Percentiles rank a stretch among this genome's conserved stretches.
phyloP scores from a whole-genome alignment of 2,797 vertebrate species.

The Chromis chromis region DNA sequence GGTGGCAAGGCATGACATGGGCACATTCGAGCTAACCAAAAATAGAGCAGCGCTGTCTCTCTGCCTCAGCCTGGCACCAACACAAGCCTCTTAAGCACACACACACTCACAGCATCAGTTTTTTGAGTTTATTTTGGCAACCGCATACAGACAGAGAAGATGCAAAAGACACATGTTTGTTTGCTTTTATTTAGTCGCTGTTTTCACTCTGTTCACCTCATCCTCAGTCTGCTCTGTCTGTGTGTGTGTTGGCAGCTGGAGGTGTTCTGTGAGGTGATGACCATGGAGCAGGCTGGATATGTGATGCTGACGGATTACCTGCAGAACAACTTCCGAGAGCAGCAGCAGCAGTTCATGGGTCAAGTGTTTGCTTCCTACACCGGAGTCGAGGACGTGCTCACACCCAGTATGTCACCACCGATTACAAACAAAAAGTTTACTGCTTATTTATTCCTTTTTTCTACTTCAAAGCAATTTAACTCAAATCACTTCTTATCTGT shows the following conservation, averaged over 20 bases:
- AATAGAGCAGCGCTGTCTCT: slow-evolving; percentile 63
- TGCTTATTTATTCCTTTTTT: not conserved
- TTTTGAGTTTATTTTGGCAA: slow-evolving; percentile 28
- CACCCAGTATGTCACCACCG: slow-evolving; percentile 86
- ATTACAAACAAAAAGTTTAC: not conserved
- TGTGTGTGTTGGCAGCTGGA: slow-evolving; percentile 80
- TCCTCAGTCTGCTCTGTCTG: slow-evolving; percentile 1
- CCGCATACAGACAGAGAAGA: not conserved
- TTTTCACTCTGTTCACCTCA: not conserved
- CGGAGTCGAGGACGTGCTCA: slow-evolving; percentile 93
- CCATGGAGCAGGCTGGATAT: slow-evolving; percentile 96
- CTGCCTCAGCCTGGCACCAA: slow-evolving; percentile 42
- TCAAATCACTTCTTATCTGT: not conserved
- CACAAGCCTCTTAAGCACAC: slow-evolving; percentile 45
- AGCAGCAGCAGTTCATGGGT: slow-evolving; percentile 94
- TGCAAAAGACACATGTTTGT: not conserved
- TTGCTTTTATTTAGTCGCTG: not conserved
- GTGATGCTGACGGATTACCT: slow-evolving; percentile 98
- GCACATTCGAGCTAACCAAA: slow-evolving; percentile 51
- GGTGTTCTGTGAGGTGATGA: slow-evolving; percentile 96
- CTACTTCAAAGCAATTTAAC: not conserved
- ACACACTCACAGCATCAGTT: slow-evolving; percentile 11
- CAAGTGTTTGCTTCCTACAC: slow-evolving; percentile 97
- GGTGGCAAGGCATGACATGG: slow-evolving; percentile 55
- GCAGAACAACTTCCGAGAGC: slow-evolving; percentile 95